Evolutionary conservation across 2,113 vertebrate genomes (phyloP).

Genomic region (Tursiops truncatus): DNA sequence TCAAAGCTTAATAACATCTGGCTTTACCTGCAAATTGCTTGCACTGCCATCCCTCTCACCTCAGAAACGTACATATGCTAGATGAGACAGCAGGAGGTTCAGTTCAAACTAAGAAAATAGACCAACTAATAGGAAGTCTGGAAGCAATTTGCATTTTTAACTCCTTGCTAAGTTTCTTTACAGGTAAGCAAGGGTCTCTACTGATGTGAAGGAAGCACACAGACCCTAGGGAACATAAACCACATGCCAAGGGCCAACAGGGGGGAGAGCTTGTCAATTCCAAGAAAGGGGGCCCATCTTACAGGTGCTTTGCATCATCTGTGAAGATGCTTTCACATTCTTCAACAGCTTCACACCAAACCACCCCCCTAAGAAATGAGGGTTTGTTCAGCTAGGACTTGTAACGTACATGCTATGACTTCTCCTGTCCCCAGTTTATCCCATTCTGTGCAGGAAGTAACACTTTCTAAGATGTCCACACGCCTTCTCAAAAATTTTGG

Average conservation of each 20-base stretch:
- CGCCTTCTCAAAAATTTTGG: background rate
- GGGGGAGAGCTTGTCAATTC: background rate
- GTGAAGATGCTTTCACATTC: background rate
- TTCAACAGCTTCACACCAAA: background rate
- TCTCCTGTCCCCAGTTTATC: background rate
- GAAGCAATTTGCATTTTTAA: background rate
- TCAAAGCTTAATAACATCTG: background rate
- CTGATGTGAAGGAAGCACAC: background rate
- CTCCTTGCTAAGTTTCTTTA: background rate
- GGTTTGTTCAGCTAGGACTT: background rate
- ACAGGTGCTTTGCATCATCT: no score
- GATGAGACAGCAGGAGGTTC: background rate
- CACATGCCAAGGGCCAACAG: background rate
- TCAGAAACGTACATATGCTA: background rate
- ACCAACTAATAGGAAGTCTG: background rate
- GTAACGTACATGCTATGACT: background rate
- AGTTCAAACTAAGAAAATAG: background rate
- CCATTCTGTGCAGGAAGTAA: background rate
- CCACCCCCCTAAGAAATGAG: background rate
- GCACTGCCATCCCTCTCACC: background rate
- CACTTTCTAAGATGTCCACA: no score
- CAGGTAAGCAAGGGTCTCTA: background rate
- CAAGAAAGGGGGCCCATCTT: background rate
- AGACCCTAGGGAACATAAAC: accelerated
- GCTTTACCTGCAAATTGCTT: background rate